A percentile compares a stretch with the other conserved stretches of the same genome.
phyloP scores from a whole-genome alignment of 2,797 vertebrate genomes.

The Vultur gryphus region DNA sequence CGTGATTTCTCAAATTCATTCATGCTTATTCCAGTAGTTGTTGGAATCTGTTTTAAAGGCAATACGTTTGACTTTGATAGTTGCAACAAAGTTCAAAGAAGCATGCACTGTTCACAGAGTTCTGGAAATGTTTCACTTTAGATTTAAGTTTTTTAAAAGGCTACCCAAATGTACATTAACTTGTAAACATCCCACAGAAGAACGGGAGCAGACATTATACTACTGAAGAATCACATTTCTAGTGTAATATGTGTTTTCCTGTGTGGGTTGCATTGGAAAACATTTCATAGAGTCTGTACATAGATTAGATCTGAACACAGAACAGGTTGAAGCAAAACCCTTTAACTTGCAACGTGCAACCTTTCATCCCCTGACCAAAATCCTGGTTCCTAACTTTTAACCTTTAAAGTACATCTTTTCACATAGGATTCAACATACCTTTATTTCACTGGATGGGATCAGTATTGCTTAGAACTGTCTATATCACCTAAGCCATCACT shows the following conservation, averaged over 20 bases:
- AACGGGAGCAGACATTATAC: not conserved
- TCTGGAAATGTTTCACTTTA: not conserved
- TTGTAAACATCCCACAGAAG: not conserved
- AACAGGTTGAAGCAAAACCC: not conserved
- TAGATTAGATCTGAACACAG: not conserved
- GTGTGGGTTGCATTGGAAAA: not conserved
- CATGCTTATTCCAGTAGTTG: not conserved
- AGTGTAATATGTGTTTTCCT: not conserved
- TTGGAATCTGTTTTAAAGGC: not conserved
- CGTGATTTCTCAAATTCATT: not conserved
- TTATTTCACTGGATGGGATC: not conserved
- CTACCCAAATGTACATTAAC: not conserved
- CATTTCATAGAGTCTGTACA: not conserved
- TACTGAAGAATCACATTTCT: not conserved
- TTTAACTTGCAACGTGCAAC: accelerated
- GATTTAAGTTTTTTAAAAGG: not conserved
- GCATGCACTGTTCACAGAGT: not conserved
- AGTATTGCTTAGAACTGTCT: not conserved
- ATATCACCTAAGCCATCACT: not conserved
- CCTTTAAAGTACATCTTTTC: not conserved
- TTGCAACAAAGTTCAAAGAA: not conserved
- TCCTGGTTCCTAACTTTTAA: not conserved
- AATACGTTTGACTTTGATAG: not conserved
- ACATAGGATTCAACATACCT: not conserved
- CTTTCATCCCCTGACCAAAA: not conserved